Conservation (phyloP, 1,140 invertebrate species). For the Drosophila varians region DNA sequence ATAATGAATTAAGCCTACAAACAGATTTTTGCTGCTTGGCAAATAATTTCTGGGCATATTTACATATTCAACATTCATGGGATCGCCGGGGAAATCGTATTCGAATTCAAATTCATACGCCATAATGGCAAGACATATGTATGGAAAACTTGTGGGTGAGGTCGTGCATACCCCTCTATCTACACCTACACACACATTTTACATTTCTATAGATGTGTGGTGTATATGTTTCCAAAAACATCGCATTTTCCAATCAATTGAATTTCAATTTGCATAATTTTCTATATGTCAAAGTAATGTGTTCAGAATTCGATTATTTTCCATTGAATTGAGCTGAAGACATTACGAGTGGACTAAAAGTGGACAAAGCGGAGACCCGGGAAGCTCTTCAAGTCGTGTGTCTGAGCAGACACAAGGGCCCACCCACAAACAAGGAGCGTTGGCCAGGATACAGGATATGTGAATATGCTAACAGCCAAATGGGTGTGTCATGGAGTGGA, state of each 20-base stretch:
- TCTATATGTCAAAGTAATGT: conserved; percentile 77
- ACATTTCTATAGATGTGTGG: neutral
- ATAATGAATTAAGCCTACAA: conserved; percentile 64
- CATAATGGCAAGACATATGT: conserved; percentile 58
- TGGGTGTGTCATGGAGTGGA: conserved; percentile 66
- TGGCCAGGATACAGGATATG: conserved; percentile 22
- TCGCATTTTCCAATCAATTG: conserved; percentile 80
- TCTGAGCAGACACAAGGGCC: neutral
- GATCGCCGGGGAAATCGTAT: conserved; percentile 19
- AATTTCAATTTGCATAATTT: conserved; percentile 82
- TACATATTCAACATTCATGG: conserved; percentile 59
- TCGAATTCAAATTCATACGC: conserved; percentile 63
- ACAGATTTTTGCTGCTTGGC: conserved; percentile 57
- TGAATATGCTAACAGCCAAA: conserved; percentile 46
- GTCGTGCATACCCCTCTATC: conserved; percentile 11
- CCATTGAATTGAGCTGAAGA: conserved; percentile 79
- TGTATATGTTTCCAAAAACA: conserved; percentile 28
- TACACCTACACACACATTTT: conserved; percentile 13
- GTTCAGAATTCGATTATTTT: conserved; percentile 80
- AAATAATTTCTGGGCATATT: conserved; percentile 58
- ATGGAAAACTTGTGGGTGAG: conserved; percentile 49
- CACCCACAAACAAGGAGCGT: neutral
- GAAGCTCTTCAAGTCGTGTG: neutral
- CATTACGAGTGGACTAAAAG: conserved; percentile 71
- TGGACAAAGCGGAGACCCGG: conserved; percentile 58